Percentiles rank a stretch among this genome's conserved stretches.
These are phyloP conservation scores for Isaurus tuberculatus DNA, from an alignment of 92 coral and sea anemone species.

Conservation along the genomic window DNA sequence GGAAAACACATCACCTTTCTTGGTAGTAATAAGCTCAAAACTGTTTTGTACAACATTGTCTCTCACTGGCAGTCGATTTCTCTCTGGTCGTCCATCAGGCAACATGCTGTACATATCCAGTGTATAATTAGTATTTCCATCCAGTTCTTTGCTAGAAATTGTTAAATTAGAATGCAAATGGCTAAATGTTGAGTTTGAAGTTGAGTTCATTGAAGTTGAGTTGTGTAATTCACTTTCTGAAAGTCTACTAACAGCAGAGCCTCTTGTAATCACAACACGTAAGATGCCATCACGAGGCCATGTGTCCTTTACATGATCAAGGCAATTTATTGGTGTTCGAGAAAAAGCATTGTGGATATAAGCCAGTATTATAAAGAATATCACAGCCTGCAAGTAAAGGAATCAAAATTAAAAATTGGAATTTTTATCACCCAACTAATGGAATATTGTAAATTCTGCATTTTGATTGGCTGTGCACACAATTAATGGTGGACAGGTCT, in stretches of 20 bases:
- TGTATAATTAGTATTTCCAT: slow-evolving; percentile 39
- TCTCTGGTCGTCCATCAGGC: slow-evolving; percentile 72
- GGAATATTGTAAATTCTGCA: no score
- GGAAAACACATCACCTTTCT: slow-evolving; percentile 54
- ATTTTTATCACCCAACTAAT: no score
- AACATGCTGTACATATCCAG: slow-evolving; percentile 55
- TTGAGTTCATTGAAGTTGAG: slow-evolving; percentile 49
- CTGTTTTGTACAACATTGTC: slow-evolving; percentile 82
- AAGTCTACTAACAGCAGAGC: slow-evolving; percentile 63
- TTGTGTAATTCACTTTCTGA: slow-evolving; percentile 68
- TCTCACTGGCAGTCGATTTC: slow-evolving; percentile 75
- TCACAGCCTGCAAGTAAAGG: slow-evolving; percentile 72
- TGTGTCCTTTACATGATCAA: slow-evolving; percentile 87
- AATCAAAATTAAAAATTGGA: not conserved
- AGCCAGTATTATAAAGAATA: slow-evolving; percentile 87
- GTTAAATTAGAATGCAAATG: slow-evolving; percentile 30
- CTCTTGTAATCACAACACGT: slow-evolving; percentile 83
- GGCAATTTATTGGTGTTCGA: slow-evolving; percentile 91
- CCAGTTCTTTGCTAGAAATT: not conserved
- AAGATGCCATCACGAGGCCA: slow-evolving; percentile 99
- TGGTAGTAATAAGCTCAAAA: slow-evolving; percentile 70
- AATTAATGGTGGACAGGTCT: no score
- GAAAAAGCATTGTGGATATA: slow-evolving; percentile 97
- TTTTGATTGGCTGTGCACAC: no score
- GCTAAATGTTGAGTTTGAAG: slow-evolving; percentile 48